Conservation (phyloP, 2,797 vertebrate species). For the Pseudochirops corinnae region DNA sequence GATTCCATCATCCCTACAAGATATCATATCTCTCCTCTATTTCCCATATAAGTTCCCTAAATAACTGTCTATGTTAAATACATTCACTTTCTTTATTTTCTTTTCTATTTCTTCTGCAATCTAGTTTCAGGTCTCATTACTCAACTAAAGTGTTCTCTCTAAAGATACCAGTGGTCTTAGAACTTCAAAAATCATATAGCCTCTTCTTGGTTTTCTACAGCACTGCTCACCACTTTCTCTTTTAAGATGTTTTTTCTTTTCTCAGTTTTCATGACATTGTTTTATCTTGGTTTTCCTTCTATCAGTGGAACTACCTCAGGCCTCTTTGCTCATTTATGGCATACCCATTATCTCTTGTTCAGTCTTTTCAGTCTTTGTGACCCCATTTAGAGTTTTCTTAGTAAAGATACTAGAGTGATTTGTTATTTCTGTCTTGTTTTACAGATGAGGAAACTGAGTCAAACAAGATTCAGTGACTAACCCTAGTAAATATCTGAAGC, state of each 20-base stretch:
- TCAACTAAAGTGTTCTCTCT: neutral
- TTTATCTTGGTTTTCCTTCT: neutral
- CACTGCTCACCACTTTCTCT: neutral
- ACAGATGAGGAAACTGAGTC: neutral
- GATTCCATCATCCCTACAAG: neutral
- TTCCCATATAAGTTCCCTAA: neutral
- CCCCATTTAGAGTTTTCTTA: no score
- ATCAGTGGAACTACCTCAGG: neutral
- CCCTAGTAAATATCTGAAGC: neutral
- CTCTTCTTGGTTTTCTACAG: neutral
- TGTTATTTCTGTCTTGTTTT: neutral
- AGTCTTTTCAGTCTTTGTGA: no score
- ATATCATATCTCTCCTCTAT: neutral
- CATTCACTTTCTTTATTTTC: neutral
- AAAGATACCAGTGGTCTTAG: neutral
- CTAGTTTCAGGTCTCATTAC: neutral
- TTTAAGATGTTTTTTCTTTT: neutral
- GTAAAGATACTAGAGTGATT: no score
- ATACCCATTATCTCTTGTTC: neutral
- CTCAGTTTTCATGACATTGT: neutral
- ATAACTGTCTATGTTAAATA: neutral
- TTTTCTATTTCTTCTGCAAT: neutral
- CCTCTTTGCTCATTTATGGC: neutral
- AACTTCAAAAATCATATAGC: neutral
- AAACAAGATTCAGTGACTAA: conserved; percentile 23